Evolutionary conservation across 2,113 vertebrate genomes (phyloP).

Genomic region (Chloebia gouldiae): DNA sequence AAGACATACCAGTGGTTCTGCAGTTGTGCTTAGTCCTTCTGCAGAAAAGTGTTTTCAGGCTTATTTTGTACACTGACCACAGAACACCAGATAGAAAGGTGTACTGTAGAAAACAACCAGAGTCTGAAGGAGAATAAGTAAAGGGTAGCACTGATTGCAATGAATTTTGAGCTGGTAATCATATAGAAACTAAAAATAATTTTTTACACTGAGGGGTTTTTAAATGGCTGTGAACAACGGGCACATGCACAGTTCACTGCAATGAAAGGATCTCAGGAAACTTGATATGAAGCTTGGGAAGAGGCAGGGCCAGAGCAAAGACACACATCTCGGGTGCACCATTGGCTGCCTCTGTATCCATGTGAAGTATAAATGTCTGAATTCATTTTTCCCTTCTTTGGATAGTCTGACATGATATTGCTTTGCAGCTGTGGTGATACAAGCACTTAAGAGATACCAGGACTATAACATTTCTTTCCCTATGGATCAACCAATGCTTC

Average conservation of each 20-base stretch:
- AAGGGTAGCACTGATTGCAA: neutral
- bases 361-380: neutral
- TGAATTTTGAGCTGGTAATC: neutral
- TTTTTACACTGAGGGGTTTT: neutral
- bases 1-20: neutral
- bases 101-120: fast-evolving
- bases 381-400: neutral
- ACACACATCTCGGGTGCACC: fast-evolving
- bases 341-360: neutral
- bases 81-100: neutral
- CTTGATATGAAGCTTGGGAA: neutral
- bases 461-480: neutral
- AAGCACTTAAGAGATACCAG: neutral
- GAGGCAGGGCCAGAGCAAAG: neutral
- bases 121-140: neutral
- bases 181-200: neutral
- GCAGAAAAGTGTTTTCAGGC: neutral
- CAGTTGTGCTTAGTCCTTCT: no score
- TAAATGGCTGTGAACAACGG: neutral
- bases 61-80: neutral
- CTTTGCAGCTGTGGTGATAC: neutral
- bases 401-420: neutral
- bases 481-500: constrained; percentile 67
- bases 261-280: neutral
- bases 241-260: neutral